Evolutionary conservation across 2,113 vertebrate genomes (phyloP).

Genomic region (Neogale vison): DNA sequence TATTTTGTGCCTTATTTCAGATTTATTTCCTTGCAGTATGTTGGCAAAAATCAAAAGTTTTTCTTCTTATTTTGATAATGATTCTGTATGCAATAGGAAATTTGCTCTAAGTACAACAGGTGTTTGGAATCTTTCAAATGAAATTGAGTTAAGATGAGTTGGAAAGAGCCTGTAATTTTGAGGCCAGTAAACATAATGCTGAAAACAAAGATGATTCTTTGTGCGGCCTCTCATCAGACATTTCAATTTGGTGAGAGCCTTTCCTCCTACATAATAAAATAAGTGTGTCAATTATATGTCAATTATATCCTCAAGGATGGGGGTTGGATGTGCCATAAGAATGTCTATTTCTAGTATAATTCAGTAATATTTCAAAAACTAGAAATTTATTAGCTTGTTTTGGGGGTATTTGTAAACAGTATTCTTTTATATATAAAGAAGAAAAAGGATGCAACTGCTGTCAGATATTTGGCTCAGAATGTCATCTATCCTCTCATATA

Average conservation of each 20-base stretch:
- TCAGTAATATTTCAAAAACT: slow-evolving; percentile 17
- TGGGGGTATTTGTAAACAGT: neutral
- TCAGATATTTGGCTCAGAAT: neutral
- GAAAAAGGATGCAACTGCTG: neutral
- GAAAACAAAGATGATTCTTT: neutral
- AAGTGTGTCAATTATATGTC: neutral
- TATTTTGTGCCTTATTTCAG: neutral
- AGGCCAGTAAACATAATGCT: neutral
- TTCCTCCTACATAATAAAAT: neutral
- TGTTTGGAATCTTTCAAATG: slow-evolving; percentile 2
- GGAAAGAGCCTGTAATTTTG: neutral
- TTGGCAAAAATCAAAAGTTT: neutral
- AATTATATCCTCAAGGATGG: neutral
- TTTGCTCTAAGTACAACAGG: neutral
- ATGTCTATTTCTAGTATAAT: neutral
- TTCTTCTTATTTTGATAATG: neutral
- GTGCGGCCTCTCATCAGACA: neutral
- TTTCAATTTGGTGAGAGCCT: neutral
- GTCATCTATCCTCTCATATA: neutral
- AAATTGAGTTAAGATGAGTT: neutral
- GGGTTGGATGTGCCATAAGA: neutral
- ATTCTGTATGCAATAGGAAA: neutral
- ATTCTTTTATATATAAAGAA: neutral
- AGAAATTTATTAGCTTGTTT: neutral
- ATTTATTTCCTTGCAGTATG: neutral